Evolutionary conservation across 2,888 invertebrate genomes (phyloP).

Genomic region (Clitarchus hookeri): DNA sequence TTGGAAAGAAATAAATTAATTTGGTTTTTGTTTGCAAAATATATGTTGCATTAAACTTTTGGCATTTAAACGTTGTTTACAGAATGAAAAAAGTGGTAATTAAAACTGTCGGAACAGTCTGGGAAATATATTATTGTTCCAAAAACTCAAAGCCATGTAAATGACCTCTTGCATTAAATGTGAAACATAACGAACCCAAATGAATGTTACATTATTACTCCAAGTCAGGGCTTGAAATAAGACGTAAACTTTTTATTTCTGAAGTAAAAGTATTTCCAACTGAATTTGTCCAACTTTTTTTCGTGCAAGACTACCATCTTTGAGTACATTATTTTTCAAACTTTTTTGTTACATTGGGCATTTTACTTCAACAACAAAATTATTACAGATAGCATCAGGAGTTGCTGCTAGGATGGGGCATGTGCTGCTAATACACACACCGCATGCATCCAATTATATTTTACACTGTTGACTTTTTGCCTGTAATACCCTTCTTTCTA

Average conservation of each 20-base stretch:
- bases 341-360: not conserved
- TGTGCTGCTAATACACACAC: not conserved
- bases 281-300: not conserved
- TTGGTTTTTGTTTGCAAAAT: no score
- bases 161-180: not conserved
- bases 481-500: not conserved
- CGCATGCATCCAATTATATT: not conserved
- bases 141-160: not conserved
- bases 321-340: not conserved
- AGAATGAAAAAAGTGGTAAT: not conserved
- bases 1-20: not conserved
- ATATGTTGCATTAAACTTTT: no score
- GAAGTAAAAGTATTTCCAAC: not conserved
- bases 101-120: not conserved
- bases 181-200: not conserved
- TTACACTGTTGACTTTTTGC: not conserved
- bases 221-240: not conserved
- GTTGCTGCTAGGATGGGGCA: not conserved
- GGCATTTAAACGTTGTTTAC: no score
- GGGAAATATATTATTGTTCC: not conserved
- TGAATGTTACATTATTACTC: not conserved
- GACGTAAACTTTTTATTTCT: not conserved
- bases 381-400: not conserved
- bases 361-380: not conserved
- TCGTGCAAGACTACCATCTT: not conserved